Evolutionary conservation across 2,113 vertebrate species (phyloP).

Genomic region (Phyllostomus hastatus): DNA sequence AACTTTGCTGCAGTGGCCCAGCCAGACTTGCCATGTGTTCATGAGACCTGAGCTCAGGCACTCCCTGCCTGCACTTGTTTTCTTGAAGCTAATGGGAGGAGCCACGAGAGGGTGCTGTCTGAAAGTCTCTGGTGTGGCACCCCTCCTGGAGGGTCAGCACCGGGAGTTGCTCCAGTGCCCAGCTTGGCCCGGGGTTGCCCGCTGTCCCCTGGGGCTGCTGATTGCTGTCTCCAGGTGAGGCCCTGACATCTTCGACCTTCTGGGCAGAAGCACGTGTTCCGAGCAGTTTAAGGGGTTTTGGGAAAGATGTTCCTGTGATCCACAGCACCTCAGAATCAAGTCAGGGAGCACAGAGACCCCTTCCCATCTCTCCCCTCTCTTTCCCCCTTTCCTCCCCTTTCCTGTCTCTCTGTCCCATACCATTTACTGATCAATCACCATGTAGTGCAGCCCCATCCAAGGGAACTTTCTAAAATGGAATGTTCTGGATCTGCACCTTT

Average conservation of each 20-base stretch:
- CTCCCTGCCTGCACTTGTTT: not conserved
- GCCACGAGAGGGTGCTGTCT: not conserved
- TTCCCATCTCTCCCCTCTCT: not conserved
- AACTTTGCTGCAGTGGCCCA: accelerated
- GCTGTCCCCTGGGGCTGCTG: not conserved
- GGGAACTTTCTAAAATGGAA: not conserved
- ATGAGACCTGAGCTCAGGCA: not conserved
- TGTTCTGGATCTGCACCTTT: too few species aligned
- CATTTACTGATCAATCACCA: not conserved
- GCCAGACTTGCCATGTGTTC: not conserved
- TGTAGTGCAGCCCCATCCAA: not conserved
- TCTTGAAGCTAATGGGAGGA: not conserved
- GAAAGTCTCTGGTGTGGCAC: not conserved
- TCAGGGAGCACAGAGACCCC: not conserved
- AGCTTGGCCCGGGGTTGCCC: not conserved
- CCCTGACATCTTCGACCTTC: too few species aligned
- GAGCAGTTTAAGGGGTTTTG: not conserved
- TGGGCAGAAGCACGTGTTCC: not conserved
- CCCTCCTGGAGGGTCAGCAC: not conserved
- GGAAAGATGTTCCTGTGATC: too few species aligned
- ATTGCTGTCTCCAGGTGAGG: not conserved
- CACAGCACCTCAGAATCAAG: not conserved
- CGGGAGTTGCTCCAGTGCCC: not conserved
- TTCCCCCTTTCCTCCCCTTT: too few species aligned
- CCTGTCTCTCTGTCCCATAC: too few species aligned